Conservation (phyloP, 2,113 vertebrate genomes). For the Centropus bengalensis region DNA sequence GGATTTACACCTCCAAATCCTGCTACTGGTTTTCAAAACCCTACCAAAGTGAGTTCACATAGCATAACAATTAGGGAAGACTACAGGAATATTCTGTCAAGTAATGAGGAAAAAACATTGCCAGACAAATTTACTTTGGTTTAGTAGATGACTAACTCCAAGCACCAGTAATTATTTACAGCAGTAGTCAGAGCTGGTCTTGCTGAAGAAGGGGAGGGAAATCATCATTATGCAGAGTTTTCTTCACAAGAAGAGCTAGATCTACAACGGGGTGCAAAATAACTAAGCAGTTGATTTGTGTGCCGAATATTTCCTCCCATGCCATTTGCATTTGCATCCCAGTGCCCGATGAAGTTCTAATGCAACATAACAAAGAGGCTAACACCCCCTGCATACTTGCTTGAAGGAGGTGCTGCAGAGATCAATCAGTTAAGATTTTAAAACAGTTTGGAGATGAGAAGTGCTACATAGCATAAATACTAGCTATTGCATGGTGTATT, state of each 20-base stretch:
- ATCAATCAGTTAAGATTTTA: background rate
- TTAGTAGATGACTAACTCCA: background rate
- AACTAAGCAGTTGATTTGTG: background rate
- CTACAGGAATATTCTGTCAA: background rate
- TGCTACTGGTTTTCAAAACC: background rate
- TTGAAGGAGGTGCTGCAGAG: background rate
- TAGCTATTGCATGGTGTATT: background rate
- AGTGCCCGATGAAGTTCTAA: slow-evolving; percentile 17
- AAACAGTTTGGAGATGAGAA: background rate
- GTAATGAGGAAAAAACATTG: background rate
- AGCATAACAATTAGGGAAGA: background rate
- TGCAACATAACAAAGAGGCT: background rate
- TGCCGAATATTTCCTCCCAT: background rate
- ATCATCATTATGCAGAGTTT: background rate
- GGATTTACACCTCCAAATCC: background rate
- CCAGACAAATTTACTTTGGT: background rate
- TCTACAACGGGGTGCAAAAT: background rate
- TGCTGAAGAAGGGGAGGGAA: background rate
- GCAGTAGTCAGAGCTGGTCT: background rate
- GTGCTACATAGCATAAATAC: background rate
- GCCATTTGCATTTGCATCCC: background rate
- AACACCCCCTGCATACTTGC: background rate
- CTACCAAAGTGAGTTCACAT: background rate
- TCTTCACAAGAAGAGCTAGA: background rate
- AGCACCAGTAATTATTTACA: background rate